Conservation (phyloP, 2,888 invertebrate species). For the Phyllotreta striolata region DNA sequence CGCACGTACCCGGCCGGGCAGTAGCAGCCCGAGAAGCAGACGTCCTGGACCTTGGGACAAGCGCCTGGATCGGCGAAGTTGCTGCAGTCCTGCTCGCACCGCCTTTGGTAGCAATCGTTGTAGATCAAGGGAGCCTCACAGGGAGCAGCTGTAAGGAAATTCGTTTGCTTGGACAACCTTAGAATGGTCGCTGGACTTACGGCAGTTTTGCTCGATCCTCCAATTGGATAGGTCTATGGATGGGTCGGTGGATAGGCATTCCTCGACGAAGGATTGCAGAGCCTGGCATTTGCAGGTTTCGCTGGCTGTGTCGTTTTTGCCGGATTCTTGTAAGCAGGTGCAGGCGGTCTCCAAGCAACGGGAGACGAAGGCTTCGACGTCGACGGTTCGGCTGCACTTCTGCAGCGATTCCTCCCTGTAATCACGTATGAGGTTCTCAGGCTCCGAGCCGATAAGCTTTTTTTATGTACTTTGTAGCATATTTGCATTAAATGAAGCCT, state of each 20-base stretch:
- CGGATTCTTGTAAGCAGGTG: conserved; percentile 70
- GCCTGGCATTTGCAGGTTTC: conserved; percentile 73
- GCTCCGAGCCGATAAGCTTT: no score
- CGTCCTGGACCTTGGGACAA: conserved; percentile 71
- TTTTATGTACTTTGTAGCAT: no score
- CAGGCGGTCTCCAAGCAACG: conserved; percentile 81
- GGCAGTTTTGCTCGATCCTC: conserved; percentile 76
- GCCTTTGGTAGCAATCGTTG: conserved; percentile 80
- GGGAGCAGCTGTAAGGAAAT: conserved; percentile 66
- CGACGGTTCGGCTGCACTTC: conserved; percentile 69
- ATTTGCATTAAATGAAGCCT: no score
- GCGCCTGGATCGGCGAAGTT: conserved; percentile 66
- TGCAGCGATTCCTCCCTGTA: conserved; percentile 68
- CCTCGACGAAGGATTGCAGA: conserved; percentile 75
- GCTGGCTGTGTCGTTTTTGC: conserved; percentile 53
- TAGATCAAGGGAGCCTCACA: conserved; percentile 82
- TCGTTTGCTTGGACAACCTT: conserved; percentile 1
- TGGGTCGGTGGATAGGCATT: conserved; percentile 73
- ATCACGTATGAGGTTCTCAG: no score
- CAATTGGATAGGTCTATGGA: conserved; percentile 73
- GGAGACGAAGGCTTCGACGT: conserved; percentile 74
- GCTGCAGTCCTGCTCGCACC: conserved; percentile 82
- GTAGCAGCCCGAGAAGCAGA: conserved; percentile 85
- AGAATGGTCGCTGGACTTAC: conserved; percentile 59
- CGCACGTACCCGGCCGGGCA: conserved; percentile 79